These are phyloP conservation scores for Dissostichus mawsoni DNA, from an alignment of 2,113 vertebrate species.

Conservation along the genomic window DNA sequence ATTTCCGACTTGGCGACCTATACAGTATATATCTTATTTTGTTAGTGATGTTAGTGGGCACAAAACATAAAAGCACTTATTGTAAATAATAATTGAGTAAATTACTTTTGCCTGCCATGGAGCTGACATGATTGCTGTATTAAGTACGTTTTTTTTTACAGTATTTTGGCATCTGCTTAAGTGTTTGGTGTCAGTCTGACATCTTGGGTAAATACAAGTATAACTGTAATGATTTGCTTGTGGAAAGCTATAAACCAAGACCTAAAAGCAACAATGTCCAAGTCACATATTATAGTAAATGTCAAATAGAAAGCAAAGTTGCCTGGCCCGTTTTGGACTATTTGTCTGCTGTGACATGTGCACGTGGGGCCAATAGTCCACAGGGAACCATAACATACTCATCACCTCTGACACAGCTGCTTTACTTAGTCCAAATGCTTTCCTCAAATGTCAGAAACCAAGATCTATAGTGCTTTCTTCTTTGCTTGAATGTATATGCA, in stretches of 20 bases:
- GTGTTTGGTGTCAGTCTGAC: constrained; percentile 6
- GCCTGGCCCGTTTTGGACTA: constrained; percentile 7
- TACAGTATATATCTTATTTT: background rate
- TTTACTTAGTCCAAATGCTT: constrained; percentile 49
- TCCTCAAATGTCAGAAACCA: constrained; percentile 52
- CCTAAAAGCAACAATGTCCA: constrained; percentile 25
- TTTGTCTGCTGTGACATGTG: constrained; percentile 41
- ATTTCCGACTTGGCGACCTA: background rate
- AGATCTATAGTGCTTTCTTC: constrained; percentile 50
- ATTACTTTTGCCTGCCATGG: background rate
- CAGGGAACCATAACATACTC: constrained; percentile 56
- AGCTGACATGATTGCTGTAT: constrained; percentile 1
- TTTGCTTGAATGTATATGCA: background rate
- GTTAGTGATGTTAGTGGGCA: background rate
- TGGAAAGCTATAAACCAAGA: constrained; percentile 27
- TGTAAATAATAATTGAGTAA: background rate
- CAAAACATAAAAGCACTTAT: background rate
- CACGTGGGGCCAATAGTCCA: constrained; percentile 28
- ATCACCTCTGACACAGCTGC: constrained; percentile 48
- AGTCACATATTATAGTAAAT: constrained; percentile 2
- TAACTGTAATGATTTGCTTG: background rate
- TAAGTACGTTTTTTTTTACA: background rate
- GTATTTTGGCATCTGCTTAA: background rate
- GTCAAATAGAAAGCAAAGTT: constrained; percentile 16
- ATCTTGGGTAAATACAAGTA: constrained; percentile 14